Evolutionary conservation across 1,140 invertebrate species (phyloP), one percentile per base, ranked within the genome.

Genomic region (Pseudachorutes palmiensis): DNA sequence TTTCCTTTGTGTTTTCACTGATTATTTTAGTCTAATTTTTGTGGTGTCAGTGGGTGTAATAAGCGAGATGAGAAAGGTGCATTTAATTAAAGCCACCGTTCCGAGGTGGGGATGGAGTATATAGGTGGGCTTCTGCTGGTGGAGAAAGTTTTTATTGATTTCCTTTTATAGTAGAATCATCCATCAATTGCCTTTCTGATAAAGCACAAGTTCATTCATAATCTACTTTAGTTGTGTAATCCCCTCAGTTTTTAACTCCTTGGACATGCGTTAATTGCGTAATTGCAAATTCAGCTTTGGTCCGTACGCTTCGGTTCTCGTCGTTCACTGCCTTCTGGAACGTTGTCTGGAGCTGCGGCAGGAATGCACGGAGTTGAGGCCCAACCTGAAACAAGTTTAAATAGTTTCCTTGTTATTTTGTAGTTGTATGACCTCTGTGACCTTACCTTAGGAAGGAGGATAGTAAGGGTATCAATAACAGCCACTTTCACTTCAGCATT

Each of bases 291-390:
- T 92, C 94, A 14, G 94, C 91, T 81, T 92, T 91, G 41, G 97
- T 81, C 68, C 94, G 83, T 0, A 98, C 94, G 72, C 85, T 83
- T 68, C 93, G 81, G 77, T 92, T 90, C 29, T 87, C 84, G 78
- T 98, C 96, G 78, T 89, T 88, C 24, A 97, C 80, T 2, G 94
- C 88, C 81, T 96, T 96, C 16, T 98, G 82, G 79, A 99, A 98
- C 2, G 96, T 98, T 24, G 94, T 97, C 83, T 98, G 95, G 12
- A 99, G 82, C 81, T 99, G 96, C 14, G 97, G 96, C 74, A 99
- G 81, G 80, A 99, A 99, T 76, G 98, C 94, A 80, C 96, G 97
- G 76, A 99, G 79, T 85, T 94, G 89, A 12, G 88, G 83, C 22
- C 92, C 92, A 67, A 94, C 90, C 87, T 90, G 73, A 61, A 75